A percentile compares a stretch with the other conserved stretches of the same genome.
Evolutionary conservation across 1,140 invertebrate species (phyloP).

Genomic region (Saccostrea cuccullata): DNA sequence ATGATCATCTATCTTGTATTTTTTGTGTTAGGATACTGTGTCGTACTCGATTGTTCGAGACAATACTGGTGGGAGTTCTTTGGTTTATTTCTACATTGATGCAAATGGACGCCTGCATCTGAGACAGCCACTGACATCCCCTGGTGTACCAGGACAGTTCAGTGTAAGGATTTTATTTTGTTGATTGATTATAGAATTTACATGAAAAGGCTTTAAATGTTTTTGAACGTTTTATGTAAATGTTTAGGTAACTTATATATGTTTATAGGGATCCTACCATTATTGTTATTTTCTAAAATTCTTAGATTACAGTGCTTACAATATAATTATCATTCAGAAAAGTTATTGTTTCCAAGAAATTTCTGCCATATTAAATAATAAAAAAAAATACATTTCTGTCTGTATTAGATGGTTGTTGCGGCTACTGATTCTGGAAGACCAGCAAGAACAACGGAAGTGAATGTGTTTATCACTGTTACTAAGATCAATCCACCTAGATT

Average conservation of each 20-base stretch:
- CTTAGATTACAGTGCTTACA: too few relatives aligned
- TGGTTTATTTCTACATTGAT: conserved; percentile 67
- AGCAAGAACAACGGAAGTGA: conserved; percentile 41
- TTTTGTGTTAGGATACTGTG: conserved; percentile 64
- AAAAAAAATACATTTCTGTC: not conserved
- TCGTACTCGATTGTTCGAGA: conserved; percentile 55
- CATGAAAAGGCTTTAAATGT: too few relatives aligned
- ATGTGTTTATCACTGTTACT: conserved; percentile 39
- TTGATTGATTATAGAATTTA: too few relatives aligned
- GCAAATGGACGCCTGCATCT: conserved; percentile 65
- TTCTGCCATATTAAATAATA: too few relatives aligned
- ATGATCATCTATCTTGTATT: not conserved
- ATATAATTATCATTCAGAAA: too few relatives aligned
- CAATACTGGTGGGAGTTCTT: conserved; percentile 48
- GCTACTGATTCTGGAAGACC: conserved; percentile 58
- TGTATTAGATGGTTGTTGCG: conserved; percentile 53
- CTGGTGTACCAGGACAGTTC: conserved; percentile 41
- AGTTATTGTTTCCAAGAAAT: too few relatives aligned
- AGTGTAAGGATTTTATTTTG: conserved; percentile 50
- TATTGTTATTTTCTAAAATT: too few relatives aligned
- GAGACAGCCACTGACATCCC: conserved; percentile 61
- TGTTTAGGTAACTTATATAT: too few relatives aligned
- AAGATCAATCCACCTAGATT: conserved; percentile 52
- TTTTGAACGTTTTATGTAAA: too few relatives aligned
- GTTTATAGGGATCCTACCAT: too few relatives aligned